phyloP scores from a whole-genome alignment of 1,140 invertebrate genomes.

The Papilio dardanus region DNA sequence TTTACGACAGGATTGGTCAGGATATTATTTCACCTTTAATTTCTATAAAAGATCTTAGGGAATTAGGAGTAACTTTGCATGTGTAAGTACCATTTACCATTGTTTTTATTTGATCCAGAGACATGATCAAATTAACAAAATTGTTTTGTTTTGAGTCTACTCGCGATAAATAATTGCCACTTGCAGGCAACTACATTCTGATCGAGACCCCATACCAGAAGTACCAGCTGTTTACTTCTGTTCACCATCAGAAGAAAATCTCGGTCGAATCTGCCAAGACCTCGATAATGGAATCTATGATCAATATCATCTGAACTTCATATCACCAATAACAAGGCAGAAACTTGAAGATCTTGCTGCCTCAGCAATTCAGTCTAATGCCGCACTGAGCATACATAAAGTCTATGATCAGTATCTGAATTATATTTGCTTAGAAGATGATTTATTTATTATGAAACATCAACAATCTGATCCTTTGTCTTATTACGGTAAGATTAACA shows the following conservation, averaged over 20 bases:
- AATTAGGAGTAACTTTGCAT: constrained; percentile 98
- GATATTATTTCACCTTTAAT: constrained; percentile 99
- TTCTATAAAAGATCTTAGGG: constrained; percentile 97
- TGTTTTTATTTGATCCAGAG: neutral
- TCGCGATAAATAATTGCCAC: constrained; percentile 10
- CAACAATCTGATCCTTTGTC: constrained; percentile 95
- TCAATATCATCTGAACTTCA: constrained; percentile 98
- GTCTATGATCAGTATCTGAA: constrained; percentile 99
- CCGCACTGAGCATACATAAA: constrained; percentile 95
- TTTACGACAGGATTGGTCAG: constrained; percentile 98
- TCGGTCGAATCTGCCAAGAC: constrained; percentile 96
- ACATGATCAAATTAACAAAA: neutral
- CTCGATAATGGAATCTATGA: constrained; percentile 97
- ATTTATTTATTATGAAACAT: constrained; percentile 97
- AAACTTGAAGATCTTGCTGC: constrained; percentile 98
- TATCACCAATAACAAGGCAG: constrained; percentile 96
- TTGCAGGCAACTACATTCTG: constrained; percentile 93
- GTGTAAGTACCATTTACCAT: constrained; percentile 86
- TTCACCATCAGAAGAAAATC: constrained; percentile 98
- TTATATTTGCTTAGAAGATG: constrained; percentile 99
- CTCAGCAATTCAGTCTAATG: constrained; percentile 94
- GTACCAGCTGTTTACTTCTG: constrained; percentile 99
- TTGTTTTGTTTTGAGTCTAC: neutral
- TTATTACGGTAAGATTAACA: constrained; percentile 90
- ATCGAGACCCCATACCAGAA: constrained; percentile 98